A percentile compares a stretch with the other conserved stretches of the same genome.
These are phyloP conservation scores for Drosophila fungiperda DNA, from an alignment of 2,888 invertebrate species.

Conservation along the genomic window DNA sequence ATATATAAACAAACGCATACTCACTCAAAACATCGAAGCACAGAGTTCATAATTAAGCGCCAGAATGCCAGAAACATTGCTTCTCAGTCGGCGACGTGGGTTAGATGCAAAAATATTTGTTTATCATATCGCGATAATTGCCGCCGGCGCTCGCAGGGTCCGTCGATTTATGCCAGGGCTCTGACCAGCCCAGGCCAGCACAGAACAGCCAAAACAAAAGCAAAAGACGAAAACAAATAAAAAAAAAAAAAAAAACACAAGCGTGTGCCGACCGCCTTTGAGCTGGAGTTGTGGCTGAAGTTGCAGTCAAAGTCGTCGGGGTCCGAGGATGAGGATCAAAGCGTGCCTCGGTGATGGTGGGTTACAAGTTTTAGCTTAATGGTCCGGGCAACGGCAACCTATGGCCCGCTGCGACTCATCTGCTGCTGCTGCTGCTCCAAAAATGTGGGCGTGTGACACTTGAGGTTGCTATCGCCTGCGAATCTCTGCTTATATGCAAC, in stretches of 20 bases:
- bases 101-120: conserved; percentile 81
- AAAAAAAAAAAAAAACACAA: conserved; percentile 41
- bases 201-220: conserved; percentile 29
- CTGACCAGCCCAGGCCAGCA: conserved; percentile 29
- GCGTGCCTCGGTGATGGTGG: conserved; percentile 75
- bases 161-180: conserved; percentile 52
- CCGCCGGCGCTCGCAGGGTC: conserved; percentile 68
- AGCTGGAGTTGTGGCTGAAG: conserved; percentile 31
- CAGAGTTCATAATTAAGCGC: conserved; percentile 79
- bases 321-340: conserved; percentile 68
- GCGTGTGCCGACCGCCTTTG: conserved; percentile 76
- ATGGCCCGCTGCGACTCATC: conserved; percentile 63
- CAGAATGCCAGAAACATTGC: conserved; percentile 69
- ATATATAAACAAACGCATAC: too few species aligned
- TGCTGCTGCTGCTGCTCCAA: conserved; percentile 83
- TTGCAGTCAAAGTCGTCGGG: conserved; percentile 37
- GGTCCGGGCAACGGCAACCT: conserved; percentile 44
- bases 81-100: conserved; percentile 52
- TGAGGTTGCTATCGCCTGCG: conserved; percentile 83
- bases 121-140: conserved; percentile 80
- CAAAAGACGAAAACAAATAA: conserved; percentile 29
- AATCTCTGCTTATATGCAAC: conserved; percentile 77
- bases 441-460: conserved; percentile 85
- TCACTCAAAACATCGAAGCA: conserved; percentile 22
- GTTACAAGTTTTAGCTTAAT: conserved; percentile 64